Base-by-base conservation (phyloP, 2,888 invertebrate genomes). In the Bedellia somnulentella region DNA sequence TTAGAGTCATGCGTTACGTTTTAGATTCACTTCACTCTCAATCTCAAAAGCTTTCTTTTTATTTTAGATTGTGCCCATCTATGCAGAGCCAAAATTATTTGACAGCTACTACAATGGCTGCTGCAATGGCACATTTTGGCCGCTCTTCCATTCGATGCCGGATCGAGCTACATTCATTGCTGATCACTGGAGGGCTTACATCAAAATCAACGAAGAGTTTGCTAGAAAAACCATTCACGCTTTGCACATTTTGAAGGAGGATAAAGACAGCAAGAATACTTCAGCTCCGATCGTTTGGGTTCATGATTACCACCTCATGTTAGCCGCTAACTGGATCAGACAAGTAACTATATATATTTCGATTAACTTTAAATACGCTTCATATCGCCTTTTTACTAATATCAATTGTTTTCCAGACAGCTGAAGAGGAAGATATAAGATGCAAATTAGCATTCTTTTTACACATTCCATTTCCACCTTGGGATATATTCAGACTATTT, bases 381-480 rank as follows among this genome's bases (percentile, higher is more conserved):
- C n/a, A n/a, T n/a, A n/a, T n/a, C n/a, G n/a, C n/a, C n/a, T n/a
- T n/a, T n/a, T n/a, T n/a, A n/a, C n/a, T n/a, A n/a, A n/a, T n/a
- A n/a, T n/a, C n/a, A n/a, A n/a, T n/a, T n/a, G n/a, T n/a, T n/a
- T n/a, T n/a, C n/a, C 61, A 83, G 80, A 78, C 80, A 11, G 87
- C 87, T 1, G 91, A 91, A 45, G 89, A 90, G 46, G 83, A 85
- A 43, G 81, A 83, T 34, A 71, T 92, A 14, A 80, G 82, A 36
- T 86, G 86, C 50, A 90, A 91, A 54, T 64, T 94, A 39, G 93
- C 92, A 15, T 95, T 95, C 75, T 95, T 95, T 66, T 78, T 95
- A 36, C 95, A 95, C 64, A 95, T 95, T 48, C 95, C 95, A 0
- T 95, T 95, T 60, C 93, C 93, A 9, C 87, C 93, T 9, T 94